Base-by-base conservation (phyloP, 2,113 vertebrate genomes). In the Trachemys scripta region DNA sequence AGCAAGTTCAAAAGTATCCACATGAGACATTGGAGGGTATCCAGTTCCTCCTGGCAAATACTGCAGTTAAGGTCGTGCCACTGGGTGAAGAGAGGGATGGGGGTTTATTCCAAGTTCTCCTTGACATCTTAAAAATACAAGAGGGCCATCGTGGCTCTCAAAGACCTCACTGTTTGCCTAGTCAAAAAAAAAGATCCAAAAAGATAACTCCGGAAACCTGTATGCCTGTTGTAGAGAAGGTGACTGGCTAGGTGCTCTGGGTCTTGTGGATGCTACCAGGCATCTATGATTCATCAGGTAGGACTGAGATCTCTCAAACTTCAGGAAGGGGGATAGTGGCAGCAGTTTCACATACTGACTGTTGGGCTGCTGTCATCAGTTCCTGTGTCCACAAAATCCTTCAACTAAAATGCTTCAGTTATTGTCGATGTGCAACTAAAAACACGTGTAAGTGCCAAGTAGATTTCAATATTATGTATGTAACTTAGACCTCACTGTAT, bases 111-210 rank as follows among this genome's bases (percentile, higher is more conserved):
- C 59, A 82, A 24, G 86, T 8, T 79, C 8, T 94, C 90, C 11
- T 2, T 89, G 82, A 50, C 3, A 81, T 95, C 90, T 50, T 82
- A 79, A 45, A 38, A 82, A 13, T 38, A 27, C 84, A 93, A 72
- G 22, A 47, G 80, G 53, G 56, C 8, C 84, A 10, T 45, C 82
- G 10, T 45, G 56, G 35, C 69, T 57, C 27, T 91, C 3, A 0
- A 6, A 13, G 93, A 45, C 12, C 4, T 80, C 51, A 76, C 57
- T 24, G 69, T 95, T 88, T 27, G 51, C 38, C 35, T 93, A 0
- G 1, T 17, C 5, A 29, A 6, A 4, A 25, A 25, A 38, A 78
- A 42, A 56, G 72, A 1, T 78, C 16, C 29, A 31, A 20, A 19
- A 62, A 16, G 59, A n/a, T 54, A 3, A 5, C 0, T 1, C 49